These are phyloP conservation scores for Suncus etruscus DNA, from an alignment of 2,113 vertebrate species.

Conservation along the genomic window DNA sequence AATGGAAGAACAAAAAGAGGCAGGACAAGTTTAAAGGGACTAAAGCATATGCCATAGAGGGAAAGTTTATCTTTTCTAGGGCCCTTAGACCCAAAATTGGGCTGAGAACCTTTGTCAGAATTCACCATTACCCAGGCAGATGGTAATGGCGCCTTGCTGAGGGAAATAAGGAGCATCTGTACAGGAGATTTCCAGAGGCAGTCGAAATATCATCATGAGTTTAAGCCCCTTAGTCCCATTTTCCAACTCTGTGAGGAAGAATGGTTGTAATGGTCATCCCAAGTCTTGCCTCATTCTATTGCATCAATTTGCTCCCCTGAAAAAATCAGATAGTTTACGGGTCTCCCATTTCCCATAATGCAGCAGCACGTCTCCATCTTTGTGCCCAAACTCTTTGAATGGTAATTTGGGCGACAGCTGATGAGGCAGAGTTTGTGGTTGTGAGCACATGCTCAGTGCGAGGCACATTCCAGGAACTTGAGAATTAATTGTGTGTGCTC, in stretches of 20 bases:
- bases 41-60: slow-evolving; percentile 76
- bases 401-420: not conserved
- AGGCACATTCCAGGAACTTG: not conserved
- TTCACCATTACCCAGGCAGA: not conserved
- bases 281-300: not conserved
- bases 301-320: not conserved
- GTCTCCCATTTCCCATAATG: not conserved
- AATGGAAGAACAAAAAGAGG: slow-evolving; percentile 84
- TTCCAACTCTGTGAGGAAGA: not conserved
- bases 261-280: not conserved
- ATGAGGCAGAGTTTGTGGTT: not conserved
- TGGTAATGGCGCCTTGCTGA: not conserved
- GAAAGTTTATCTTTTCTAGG: slow-evolving; percentile 68
- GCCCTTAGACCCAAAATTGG: slow-evolving; percentile 8
- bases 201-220: not conserved
- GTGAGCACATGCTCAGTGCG: not conserved
- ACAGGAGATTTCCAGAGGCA: not conserved
- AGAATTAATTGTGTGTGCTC: too few relatives aligned
- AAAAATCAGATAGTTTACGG: not conserved
- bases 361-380: not conserved
- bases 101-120: not conserved
- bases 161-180: not conserved
- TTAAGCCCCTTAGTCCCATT: slow-evolving; percentile 68
- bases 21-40: slow-evolving; percentile 79
- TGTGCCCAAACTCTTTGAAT: not conserved